Base-by-base conservation (phyloP, 2,888 invertebrate species). In the Monoplex corrugatus region DNA sequence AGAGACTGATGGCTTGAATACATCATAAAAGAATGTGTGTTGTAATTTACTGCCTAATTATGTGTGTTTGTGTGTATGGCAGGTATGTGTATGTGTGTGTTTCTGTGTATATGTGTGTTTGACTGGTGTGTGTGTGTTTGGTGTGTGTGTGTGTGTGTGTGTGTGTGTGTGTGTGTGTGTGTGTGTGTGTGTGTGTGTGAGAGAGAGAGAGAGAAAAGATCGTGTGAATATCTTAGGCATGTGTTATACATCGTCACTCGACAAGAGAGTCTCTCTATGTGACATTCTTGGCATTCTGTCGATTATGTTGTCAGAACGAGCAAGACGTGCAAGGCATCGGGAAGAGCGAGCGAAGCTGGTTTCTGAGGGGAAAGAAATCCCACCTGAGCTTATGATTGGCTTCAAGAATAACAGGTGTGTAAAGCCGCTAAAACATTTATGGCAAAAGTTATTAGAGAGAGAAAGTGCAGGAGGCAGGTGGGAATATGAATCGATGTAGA, bases 341-440 rank as follows among this genome's bases (percentile, higher is more conserved):
- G 95, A 95, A 88, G 93, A 94, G 90, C 91, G 93, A 88, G 93
- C 94, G 1, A 90, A 92, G 40, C 85, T 95, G 44, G 86, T 94
- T 63, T 94, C 95, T 5, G 94, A 94, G 89, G 95, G 95, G 16
- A 93, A 93, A 89, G 95, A 95, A 87, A 93, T 95, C 2, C 95
- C 95, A 63, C 93, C 94, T 28, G 95, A 95, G 72, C 91, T 95
- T 87, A 91, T 94, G 89, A 93, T 94, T 87, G 91, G 91, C 2
- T 45, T 90, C 23, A 88, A 63, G 45, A 89, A 85, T 57, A 89
- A 91, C 85, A 32, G 44, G 88, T 88, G 28, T 43, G 87, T 44
- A n/a, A n/a, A 68, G 50, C 19, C 50, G 19, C 10, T 13, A 45
- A n/a, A 44, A 45, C 45, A 45, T 13, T n/a, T n/a, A n/a, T n/a